These are phyloP conservation scores for Piscicola geometra DNA, from an alignment of 2,888 invertebrate species.

Conservation along the genomic window DNA sequence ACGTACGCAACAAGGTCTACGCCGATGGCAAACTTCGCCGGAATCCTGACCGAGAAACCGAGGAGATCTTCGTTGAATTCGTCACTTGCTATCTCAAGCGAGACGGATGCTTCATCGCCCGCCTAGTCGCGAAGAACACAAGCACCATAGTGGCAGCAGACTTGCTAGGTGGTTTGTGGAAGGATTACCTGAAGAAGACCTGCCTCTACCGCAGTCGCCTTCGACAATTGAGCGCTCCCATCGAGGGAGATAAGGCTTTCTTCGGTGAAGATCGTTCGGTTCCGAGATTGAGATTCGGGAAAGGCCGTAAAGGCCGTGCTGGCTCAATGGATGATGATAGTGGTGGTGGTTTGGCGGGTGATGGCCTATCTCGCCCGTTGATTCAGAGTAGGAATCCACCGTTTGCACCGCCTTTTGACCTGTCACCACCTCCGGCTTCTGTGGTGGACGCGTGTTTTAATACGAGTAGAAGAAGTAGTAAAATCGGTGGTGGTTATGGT, in stretches of 20 bases:
- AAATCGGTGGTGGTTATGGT: background rate
- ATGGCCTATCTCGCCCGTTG: too few relatives aligned
- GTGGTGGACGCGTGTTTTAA: background rate
- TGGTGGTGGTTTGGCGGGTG: too few relatives aligned
- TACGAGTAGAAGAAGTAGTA: background rate
- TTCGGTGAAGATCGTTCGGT: background rate
- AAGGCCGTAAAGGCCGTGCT: too few relatives aligned
- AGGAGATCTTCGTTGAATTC: conserved; percentile 36
- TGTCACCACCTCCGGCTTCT: background rate
- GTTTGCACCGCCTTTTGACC: conserved; percentile 2
- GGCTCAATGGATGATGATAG: too few relatives aligned
- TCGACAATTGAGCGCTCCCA: background rate
- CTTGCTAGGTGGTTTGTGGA: conserved; percentile 42
- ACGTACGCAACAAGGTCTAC: conserved; percentile 35
- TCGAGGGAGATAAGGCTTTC: background rate
- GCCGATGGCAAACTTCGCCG: conserved; percentile 31
- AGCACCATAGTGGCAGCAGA: conserved; percentile 44
- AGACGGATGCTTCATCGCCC: conserved; percentile 43
- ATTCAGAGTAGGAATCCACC: background rate
- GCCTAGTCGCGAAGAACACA: conserved; percentile 44
- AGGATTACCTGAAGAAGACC: conserved; percentile 36
- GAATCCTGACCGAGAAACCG: conserved; percentile 21
- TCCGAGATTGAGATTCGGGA: too few relatives aligned
- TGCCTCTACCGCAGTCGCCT: background rate
- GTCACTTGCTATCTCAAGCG: conserved; percentile 40